phyloP scores from a whole-genome alignment of 2,797 vertebrate species.

The Enteromius unitaeniatus region DNA sequence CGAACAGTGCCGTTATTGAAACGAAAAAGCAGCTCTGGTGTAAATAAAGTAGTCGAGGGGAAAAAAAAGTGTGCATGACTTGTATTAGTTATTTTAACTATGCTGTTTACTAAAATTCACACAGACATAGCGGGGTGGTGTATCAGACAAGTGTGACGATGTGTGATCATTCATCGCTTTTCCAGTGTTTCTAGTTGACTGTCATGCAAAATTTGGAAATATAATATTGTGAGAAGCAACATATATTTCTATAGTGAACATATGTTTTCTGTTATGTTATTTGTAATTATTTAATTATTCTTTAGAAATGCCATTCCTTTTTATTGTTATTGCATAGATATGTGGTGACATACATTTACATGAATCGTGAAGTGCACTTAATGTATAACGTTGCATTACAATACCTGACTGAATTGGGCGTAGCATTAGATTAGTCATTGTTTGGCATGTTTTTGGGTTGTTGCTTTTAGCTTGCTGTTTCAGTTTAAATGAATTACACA shows the following conservation, averaged over 20 bases:
- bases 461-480: constrained; percentile 8
- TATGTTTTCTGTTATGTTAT: not conserved
- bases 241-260: not conserved
- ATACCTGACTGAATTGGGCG: not conserved
- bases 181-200: not conserved
- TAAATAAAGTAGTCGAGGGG: not conserved
- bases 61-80: too few relatives aligned
- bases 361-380: not conserved
- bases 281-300: not conserved
- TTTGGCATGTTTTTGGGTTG: not conserved
- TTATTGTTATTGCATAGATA: not conserved
- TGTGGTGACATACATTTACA: not conserved
- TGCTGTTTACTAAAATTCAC: not conserved
- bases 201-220: not conserved
- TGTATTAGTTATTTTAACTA: not conserved
- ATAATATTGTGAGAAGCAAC: not conserved
- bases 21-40: not conserved
- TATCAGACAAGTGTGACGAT: not conserved
- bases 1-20: not conserved
- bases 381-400: not conserved
- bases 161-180: not conserved
- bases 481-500: constrained; percentile 9
- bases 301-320: not conserved
- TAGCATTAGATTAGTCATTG: not conserved
- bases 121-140: not conserved